Evolutionary conservation across 1,140 invertebrate species (phyloP), one percentile per base, ranked within the genome.

Genomic region (Homalodisca vitripennis): DNA sequence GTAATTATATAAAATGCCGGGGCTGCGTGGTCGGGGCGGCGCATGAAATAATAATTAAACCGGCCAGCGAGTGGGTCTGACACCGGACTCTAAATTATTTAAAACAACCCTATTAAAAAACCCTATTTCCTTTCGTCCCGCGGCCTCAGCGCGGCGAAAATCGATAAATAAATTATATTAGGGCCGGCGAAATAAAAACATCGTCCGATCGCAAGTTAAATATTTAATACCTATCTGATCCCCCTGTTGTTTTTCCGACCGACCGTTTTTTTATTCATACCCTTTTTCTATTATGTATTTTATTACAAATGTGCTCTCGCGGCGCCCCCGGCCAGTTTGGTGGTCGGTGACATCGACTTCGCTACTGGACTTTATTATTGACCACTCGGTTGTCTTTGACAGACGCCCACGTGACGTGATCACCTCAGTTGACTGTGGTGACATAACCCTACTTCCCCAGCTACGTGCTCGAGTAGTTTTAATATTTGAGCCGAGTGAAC

Each of bases 151-250:
- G 55, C 55, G 55, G 27, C 24, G 55, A 60, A 60, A 60, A 60
- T 60, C 55, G 55, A 60, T 60, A 60, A 60, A 60, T 60, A 60
- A 60, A 60, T 60, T 60, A 60, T 60, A 60, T 60, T 60, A 60
- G 2, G 55, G 55, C 55, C 14, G 24, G 14, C 22, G 55, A 26
- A 60, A 60, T 60, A 60, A 60, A 60, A 60, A 60, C 55, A 60
- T 29, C 3, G 55, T 26, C 55, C 55, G 55, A 60, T 60, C 55
- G 55, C 55, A 60, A 27, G 24, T 60, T 60, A 60, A 60, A 60
- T 60, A 60, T 60, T 60, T 60, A 60, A 60, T 60, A 27, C 55
- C 55, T 26, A 27, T n/a, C 29, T 26, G 14, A 24, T 22, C 29
- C 55, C 55, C 55, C 27, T 60, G 55, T 60, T 60, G 55, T 60